Percentiles rank a stretch among this genome's conserved stretches.
These are phyloP conservation scores for Oreochromis niloticus DNA, from an alignment of 2,113 vertebrate genomes.

Conservation along the genomic window DNA sequence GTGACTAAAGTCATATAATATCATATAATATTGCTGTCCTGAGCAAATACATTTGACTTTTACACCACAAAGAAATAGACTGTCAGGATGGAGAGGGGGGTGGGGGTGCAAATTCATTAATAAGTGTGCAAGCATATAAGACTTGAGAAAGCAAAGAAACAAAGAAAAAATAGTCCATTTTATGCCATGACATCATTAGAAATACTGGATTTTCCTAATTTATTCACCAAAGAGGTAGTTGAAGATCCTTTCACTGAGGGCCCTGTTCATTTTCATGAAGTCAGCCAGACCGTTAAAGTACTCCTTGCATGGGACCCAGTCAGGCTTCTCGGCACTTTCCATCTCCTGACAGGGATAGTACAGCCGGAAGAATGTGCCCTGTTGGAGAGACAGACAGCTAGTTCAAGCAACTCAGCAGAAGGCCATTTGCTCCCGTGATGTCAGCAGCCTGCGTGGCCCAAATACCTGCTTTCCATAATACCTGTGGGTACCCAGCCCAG, in stretches of 20 bases:
- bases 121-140: not conserved
- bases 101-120: not conserved
- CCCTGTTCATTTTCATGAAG: constrained; percentile 82
- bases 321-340: constrained; percentile 60
- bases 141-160: not conserved
- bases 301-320: constrained; percentile 85
- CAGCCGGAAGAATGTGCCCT: constrained; percentile 89
- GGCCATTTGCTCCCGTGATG: not conserved
- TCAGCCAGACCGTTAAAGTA: constrained; percentile 87
- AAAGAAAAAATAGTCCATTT: not conserved
- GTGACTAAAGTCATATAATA: not conserved
- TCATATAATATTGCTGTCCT: not conserved
- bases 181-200: not conserved
- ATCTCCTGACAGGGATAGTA: constrained; percentile 84
- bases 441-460: not conserved
- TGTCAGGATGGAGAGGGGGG: not conserved
- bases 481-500: not conserved
- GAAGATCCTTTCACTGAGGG: constrained; percentile 75
- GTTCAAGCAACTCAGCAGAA: not conserved
- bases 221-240: constrained; percentile 82
- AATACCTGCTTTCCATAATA: not conserved
- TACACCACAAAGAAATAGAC: not conserved
- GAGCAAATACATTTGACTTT: not conserved
- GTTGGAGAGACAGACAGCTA: not conserved
- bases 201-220: not conserved